These are phyloP conservation scores for Porites lobata DNA, from an alignment of 92 coral and sea anemone genomes.

Conservation along the genomic window DNA sequence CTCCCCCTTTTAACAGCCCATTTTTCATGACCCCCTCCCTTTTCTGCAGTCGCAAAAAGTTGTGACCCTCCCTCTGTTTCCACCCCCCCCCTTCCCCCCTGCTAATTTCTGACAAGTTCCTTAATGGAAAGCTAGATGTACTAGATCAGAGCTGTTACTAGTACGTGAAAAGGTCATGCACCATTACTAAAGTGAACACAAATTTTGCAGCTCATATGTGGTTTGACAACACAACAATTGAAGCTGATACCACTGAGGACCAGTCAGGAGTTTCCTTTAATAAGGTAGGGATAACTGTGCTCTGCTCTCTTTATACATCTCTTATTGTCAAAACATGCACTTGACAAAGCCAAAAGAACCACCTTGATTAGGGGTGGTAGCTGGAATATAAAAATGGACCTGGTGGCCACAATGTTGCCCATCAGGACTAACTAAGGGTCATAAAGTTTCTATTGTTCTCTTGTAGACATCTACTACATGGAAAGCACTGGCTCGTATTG, in stretches of 20 bases:
- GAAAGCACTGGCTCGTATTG: constrained; percentile 91
- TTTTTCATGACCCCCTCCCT: no score
- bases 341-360: no score
- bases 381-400: no score
- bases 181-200: no score
- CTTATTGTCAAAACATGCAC: no score
- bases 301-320: not conserved
- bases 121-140: no score
- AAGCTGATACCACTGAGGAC: constrained; percentile 95
- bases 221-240: constrained; percentile 83
- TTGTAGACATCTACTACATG: constrained; percentile 82
- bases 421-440: not conserved
- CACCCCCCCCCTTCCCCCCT: no score
- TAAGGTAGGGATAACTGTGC: constrained; percentile 54
- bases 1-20: no score
- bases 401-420: no score
- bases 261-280: constrained; percentile 79
- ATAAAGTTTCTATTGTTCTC: not conserved
- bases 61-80: no score
- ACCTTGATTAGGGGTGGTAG: not conserved
- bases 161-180: not conserved
- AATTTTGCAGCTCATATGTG: constrained; percentile 87
- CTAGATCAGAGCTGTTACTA: not conserved
- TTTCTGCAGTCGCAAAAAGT: no score
- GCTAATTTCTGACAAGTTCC: no score